Evolutionary conservation across 2,113 vertebrate species (phyloP).

Genomic region (Brachirus orientalis): DNA sequence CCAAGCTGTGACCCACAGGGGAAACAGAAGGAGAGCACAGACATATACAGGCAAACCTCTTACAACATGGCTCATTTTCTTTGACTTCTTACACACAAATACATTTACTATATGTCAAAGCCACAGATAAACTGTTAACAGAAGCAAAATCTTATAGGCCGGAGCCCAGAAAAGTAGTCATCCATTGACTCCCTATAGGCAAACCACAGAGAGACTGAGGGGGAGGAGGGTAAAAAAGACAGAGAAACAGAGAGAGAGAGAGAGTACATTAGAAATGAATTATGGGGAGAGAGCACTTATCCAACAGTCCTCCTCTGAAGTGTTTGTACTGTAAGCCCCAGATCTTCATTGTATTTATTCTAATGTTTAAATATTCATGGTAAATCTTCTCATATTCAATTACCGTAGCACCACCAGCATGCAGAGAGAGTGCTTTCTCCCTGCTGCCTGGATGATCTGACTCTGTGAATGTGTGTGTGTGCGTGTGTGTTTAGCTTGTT

Average conservation of each 20-base stretch:
- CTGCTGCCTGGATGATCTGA: conserved; percentile 71
- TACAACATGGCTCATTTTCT: conserved; percentile 38
- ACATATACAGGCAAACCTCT: conserved; percentile 48
- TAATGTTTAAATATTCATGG: conserved; percentile 89
- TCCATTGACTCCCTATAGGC: conserved; percentile 44
- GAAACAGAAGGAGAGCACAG: conserved; percentile 79
- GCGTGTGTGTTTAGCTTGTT: conserved; percentile 74
- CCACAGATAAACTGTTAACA: conserved; percentile 20
- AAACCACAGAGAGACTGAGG: conserved; percentile 26
- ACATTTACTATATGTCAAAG: neutral
- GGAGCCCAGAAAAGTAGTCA: conserved; percentile 37
- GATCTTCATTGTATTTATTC: conserved; percentile 88
- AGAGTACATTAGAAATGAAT: conserved; percentile 78
- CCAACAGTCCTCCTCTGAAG: conserved; percentile 74
- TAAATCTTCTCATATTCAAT: conserved; percentile 91
- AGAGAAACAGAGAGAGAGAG: conserved; percentile 26
- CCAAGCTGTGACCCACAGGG: conserved; percentile 80
- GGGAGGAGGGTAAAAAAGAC: conserved; percentile 27
- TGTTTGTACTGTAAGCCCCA: conserved; percentile 79
- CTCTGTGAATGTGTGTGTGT: conserved; percentile 24
- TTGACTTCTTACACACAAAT: conserved; percentile 16
- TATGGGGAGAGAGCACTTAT: conserved; percentile 78
- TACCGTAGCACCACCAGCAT: conserved; percentile 80
- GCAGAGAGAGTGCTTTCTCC: conserved; percentile 72
- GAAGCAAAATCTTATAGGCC: conserved; percentile 28